Evolutionary conservation across 2,888 invertebrate species (phyloP), one percentile per base, ranked within the genome.

Genomic region (Diabrotica balteata): DNA sequence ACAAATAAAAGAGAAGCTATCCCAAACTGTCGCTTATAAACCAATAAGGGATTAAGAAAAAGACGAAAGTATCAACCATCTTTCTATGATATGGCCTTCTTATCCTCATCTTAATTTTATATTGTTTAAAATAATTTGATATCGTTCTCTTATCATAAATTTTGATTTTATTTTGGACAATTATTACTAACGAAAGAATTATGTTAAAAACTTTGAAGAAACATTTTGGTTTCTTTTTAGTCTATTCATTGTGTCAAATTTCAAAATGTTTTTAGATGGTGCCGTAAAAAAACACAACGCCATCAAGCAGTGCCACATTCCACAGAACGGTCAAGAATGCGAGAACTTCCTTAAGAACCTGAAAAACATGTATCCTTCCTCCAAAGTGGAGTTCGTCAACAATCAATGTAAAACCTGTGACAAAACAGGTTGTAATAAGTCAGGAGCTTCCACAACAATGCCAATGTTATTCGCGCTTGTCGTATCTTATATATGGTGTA

Each of bases 321-420:
- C 43, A 7, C 67, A 68, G 59, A 53, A 46, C 22, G 63, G 64
- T 3, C 46, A 67, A 55, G 69, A 67, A 51, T 71, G 71, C n/a
- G 62, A 71, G 0, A 46, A 17, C 3, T 67, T 69, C 43, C 45
- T 60, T 64, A 71, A 71, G 47, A 62, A 66, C 51, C 63, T 67
- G 11, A 61, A 69, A 58, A 54, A 46, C 8, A 47, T 42, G 7
- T 54, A 50, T 45, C 63, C 71, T 1, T 22, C 47, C 4, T 50
- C 47, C 44, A 67, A 69, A 50, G 44, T 71, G 7, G 51, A 65
- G 44, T 61, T 57, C 8, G 61, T 44, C 11, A 50, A 67, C 7
- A 58, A 69, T 2, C 51, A 66, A n/a, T 71, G 70, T 58, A 43
- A 52, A 32, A 53, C 53, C 8, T 71, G 70, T 49, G 45, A 66